Conservation (phyloP, 2,888 invertebrate species). For the Drosophila yooni region DNA sequence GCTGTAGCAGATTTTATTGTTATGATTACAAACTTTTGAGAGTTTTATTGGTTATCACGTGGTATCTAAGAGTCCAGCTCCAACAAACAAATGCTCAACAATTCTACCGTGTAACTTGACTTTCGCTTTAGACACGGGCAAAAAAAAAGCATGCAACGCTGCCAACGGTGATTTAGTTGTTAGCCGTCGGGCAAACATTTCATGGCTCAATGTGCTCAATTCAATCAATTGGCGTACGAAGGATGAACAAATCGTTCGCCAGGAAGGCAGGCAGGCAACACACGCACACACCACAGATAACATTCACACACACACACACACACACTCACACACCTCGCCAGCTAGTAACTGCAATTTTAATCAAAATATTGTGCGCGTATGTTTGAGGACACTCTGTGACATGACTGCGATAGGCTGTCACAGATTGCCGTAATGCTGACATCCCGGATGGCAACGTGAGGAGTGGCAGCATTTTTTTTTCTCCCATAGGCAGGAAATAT, state of each 20-base stretch:
- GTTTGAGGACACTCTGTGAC: constrained; percentile 53
- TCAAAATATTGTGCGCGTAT: constrained; percentile 48
- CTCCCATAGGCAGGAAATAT: not conserved
- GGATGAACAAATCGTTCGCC: constrained; percentile 59
- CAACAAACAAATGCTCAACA: not conserved
- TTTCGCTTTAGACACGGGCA: constrained; percentile 21
- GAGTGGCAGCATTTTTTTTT: constrained; percentile 31
- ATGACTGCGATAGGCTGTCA: constrained; percentile 62
- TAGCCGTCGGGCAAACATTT: constrained; percentile 78
- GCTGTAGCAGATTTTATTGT: not conserved
- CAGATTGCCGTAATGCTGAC: constrained; percentile 69
- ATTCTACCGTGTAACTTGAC: constrained; percentile 35
- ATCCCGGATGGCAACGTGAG: constrained; percentile 45
- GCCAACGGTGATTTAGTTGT: constrained; percentile 78
- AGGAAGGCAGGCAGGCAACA: constrained; percentile 41
- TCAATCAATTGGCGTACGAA: constrained; percentile 73
- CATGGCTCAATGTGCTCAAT: constrained; percentile 78
- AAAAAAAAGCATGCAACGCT: constrained; percentile 57
- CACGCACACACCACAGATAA: constrained; percentile 12
- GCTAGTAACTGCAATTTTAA: constrained; percentile 56
- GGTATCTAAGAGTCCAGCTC: constrained; percentile 12
- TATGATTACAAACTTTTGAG: not conserved
- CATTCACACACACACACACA: constrained; percentile 3
- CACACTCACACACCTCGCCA: not conserved
- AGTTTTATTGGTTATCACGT: not conserved